Conservation (phyloP, 2,888 invertebrate species). For the Coenonympha glycerion region DNA sequence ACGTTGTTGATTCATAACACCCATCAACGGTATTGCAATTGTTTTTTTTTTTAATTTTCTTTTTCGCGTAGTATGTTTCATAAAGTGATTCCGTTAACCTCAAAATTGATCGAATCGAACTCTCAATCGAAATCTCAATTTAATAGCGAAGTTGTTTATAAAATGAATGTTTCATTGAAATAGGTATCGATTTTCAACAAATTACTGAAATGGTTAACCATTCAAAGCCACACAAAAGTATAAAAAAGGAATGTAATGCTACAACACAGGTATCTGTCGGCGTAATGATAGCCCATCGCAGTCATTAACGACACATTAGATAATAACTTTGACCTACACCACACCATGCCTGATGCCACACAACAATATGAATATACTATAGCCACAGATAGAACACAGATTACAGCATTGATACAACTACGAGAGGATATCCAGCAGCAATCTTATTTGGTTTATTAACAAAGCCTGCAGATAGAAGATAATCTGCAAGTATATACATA, state of each 20-base stretch:
- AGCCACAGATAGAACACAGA: no score
- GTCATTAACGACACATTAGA: conserved; percentile 1
- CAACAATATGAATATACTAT: no score
- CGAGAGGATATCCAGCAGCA: conserved; percentile 4
- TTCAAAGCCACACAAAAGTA: neutral
- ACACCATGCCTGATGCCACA: no score
- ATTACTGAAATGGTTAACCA: neutral
- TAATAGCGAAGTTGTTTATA: no score
- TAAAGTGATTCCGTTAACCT: no score
- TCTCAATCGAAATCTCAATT: no score
- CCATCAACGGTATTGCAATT: neutral
- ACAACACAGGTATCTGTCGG: neutral
- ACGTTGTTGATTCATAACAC: neutral
- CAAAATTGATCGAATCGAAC: no score
- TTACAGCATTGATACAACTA: neutral
- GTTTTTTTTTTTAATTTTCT: no score
- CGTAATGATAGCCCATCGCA: neutral
- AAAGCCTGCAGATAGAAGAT: conserved; percentile 13
- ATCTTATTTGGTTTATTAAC: conserved; percentile 14
- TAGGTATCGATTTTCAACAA: no score
- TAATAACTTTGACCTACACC: conserved; percentile 9
- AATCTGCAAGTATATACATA: no score
- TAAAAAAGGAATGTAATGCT: neutral
- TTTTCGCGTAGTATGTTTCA: no score
- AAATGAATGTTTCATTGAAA: no score